Base-by-base conservation (phyloP, 1,140 invertebrate species). In the Drosophila baimaii region DNA sequence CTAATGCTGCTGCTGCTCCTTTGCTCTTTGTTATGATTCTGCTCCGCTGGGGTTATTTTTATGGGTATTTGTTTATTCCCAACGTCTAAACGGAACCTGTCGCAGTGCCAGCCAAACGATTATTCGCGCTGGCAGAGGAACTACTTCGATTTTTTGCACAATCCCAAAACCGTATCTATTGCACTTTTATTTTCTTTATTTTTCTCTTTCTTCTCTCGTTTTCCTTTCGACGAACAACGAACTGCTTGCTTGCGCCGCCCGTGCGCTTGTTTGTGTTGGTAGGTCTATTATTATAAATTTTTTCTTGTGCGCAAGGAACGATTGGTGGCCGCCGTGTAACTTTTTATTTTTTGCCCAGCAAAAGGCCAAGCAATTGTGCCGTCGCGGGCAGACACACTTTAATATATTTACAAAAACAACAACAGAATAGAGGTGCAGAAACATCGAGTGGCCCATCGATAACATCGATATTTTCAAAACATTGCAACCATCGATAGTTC, bases 221-320 rank as follows among this genome's bases (percentile, higher is more conserved):
- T 49, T 65, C 65, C 51, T 70, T 70, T 71, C 27, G 15, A 70
- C 65, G 43, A 52, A 19, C 68, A 44, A 70, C 64, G 66, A 70
- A 70, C 31, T 71, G 55, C 41, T 43, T 54, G 51, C 31, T 33
- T 35, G 51, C 51, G 51, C 33, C 19, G 59, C 33, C 35, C 62
- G 52, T 82, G 65, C 43, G 59, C 63, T 62, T 76, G 76, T 69
- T 52, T 79, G 63, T 83, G 65, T 71, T 56, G 68, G 64, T 63
- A 52, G 61, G 77, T 85, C 81, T 83, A 85, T 85, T 85, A 83
- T 83, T 83, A 81, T 77, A 81, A 59, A 33, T 79, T 41, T 73
- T 71, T 51, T 61, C 65, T 47, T 44, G 51, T 69, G 72, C 61
- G 74, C 71, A 61, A 68, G 56, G 39, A 64, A 59, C 47, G 29